Evolutionary conservation across 2,797 vertebrate genomes (phyloP), one percentile per base, ranked within the genome.

Genomic region (Hemibagrus guttatus): DNA sequence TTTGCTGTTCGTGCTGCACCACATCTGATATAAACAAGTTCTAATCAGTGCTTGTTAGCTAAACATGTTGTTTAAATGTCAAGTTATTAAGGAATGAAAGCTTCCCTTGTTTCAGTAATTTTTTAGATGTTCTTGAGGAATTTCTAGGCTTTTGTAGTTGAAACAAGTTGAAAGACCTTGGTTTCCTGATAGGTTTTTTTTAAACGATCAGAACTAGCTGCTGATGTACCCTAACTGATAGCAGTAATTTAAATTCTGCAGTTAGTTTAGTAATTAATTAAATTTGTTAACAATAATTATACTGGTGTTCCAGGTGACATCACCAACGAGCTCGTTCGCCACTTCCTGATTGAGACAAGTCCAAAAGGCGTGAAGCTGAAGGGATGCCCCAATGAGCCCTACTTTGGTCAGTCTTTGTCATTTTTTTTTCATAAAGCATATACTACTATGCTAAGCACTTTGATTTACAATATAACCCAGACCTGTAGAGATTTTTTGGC

Each of bases 271-370:
- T n/a, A 39, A 61, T 81, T 23, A 26, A 80, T 39, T 80, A 2
- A n/a, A 5, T 66, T 52, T 82, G 19, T 49, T 66, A 52, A 31
- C 63, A 83, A 49, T 52, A 52, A 76, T 63, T 63, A 35, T 8
- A 61, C 49, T 6, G 28, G 23, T 89, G 49, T 87, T 89, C 52
- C 90, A 97, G 97, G 97, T 92, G 98, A 99, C 85, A 91, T 96
- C 91, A 95, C 95, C 88, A 99, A 97, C 0, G 98, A 99, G 93
- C 94, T 99, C 90, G 98, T 99, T 92, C 96, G 98, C 84, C 98
- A 99, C 94, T 99, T 99, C 93, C 96, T 99, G 92, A 99, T 99
- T 0, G 98, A 99, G 95, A 99, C 98, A 3, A 98, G 97, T 90
- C 96, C 98, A 0, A 97, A 98, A 91, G 98, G 98, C 49, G 98